phyloP scores from a whole-genome alignment of 2,888 invertebrate genomes.

The Ametastegia equiseti region DNA sequence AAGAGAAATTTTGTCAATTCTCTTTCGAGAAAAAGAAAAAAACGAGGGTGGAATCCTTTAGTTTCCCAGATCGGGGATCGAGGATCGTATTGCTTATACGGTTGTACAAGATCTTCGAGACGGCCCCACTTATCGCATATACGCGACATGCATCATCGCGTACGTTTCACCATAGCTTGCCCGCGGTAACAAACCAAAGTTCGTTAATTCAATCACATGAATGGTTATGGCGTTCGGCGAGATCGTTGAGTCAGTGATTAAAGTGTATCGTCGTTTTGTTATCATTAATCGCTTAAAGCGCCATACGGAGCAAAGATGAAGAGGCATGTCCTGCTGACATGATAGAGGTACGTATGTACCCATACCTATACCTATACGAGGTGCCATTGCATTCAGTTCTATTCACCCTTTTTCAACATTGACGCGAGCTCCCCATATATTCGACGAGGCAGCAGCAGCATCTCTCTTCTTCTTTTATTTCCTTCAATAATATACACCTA shows the following conservation, averaged over 20 bases:
- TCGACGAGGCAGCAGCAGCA: no score
- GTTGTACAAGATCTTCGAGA: no score
- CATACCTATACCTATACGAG: no score
- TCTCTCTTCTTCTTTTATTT: no score
- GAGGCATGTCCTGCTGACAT: constrained; percentile 62
- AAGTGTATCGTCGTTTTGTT: constrained; percentile 36
- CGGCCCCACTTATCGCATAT: no score
- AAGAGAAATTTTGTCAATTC: neutral
- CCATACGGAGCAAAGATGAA: constrained; percentile 61
- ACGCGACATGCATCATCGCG: neutral
- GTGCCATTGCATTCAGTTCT: neutral
- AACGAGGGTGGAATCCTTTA: neutral
- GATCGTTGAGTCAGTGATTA: constrained; percentile 39
- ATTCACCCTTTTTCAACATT: neutral
- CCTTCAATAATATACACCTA: no score
- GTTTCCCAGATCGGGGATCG: neutral
- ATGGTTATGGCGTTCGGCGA: constrained; percentile 43
- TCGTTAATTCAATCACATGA: constrained; percentile 34
- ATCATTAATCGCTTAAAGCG: constrained; percentile 37
- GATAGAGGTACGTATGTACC: constrained; percentile 64
- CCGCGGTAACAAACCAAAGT: neutral
- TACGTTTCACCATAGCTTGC: neutral
- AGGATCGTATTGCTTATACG: no score
- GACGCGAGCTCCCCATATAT: no score
- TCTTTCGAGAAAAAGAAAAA: neutral